Evolutionary conservation across 2,113 vertebrate genomes (phyloP), one percentile per base, ranked within the genome.

Genomic region (Beaufortia kweichowensis): DNA sequence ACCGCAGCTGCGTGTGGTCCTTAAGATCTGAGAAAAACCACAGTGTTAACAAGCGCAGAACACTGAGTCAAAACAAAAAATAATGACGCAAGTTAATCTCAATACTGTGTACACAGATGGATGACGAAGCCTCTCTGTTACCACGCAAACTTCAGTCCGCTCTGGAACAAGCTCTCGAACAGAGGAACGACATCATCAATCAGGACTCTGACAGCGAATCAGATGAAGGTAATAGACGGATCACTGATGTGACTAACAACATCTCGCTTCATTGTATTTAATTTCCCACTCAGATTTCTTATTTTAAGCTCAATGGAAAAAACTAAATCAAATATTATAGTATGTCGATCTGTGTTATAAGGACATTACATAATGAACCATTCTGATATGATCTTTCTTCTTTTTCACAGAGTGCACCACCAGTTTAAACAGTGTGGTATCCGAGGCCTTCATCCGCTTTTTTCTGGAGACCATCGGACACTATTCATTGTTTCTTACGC

Each of bases 131-230:
- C 84, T 95, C 96, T 0, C 86, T 99, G 61, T 92, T 99, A 86
- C 97, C 97, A 65, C 94, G 97, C 88, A 99, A 99, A 92, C 77
- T 99, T 80, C 97, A 99, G 89, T 93, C 96, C 4, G 98, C 97
- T 88, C 94, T 99, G 83, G 97, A 99, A 90, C 97, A 97, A 89
- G 95, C 95, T 79, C 91, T 99, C 63, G 97, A 98, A 86, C 94
- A 96, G 88, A 96, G 97, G 89, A 96, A 93, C 21, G 95, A 99
- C 86, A 91, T 99, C 87, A 95, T 97, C 89, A 94, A 92, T 86
- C 95, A 96, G 87, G 98, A 98, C 89, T 97, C 98, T 29, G 97
- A 99, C 84, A 98, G 97, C n/a, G 98, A 98, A 83, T 98, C 96
- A 1, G 97, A 98, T 57, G 97, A 99, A 79, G 97, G 97, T 99